Conservation (phyloP, 2,113 vertebrate species). For the Chloebia gouldiae region DNA sequence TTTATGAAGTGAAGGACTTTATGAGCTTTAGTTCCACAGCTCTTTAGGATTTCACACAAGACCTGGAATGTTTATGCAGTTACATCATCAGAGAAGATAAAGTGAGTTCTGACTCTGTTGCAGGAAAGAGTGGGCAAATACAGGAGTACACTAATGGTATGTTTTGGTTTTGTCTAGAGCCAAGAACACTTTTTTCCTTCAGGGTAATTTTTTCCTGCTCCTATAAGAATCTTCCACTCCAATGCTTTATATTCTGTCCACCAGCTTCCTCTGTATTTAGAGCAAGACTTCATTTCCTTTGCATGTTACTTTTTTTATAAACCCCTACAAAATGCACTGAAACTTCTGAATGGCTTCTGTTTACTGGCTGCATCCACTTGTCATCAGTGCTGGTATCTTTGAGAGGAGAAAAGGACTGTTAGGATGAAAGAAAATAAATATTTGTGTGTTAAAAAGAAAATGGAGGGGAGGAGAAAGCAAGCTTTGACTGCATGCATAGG, state of each 20-base stretch:
- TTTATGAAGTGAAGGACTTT: background rate
- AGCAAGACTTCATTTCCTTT: conserved; percentile 21
- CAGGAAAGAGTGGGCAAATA: background rate
- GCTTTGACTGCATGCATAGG: background rate
- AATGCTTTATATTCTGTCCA: background rate
- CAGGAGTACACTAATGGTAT: background rate
- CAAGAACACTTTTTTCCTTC: background rate
- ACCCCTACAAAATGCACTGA: background rate
- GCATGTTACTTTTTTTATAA: background rate
- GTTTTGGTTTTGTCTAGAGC: conserved; percentile 20
- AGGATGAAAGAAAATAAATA: background rate
- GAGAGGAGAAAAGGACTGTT: background rate
- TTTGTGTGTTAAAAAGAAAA: background rate
- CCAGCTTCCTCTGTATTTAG: background rate
- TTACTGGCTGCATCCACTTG: background rate
- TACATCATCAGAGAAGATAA: background rate
- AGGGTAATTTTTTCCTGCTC: background rate
- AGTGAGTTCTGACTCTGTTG: background rate
- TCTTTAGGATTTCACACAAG: background rate
- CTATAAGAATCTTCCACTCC: background rate
- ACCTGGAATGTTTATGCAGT: conserved; percentile 1
- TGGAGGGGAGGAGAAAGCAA: background rate
- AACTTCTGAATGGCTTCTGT: background rate
- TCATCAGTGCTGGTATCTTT: background rate
- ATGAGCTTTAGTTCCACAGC: background rate